These are phyloP conservation scores for Heteromyza rotundicornis DNA, from an alignment of 2,888 invertebrate genomes.

Conservation along the genomic window DNA sequence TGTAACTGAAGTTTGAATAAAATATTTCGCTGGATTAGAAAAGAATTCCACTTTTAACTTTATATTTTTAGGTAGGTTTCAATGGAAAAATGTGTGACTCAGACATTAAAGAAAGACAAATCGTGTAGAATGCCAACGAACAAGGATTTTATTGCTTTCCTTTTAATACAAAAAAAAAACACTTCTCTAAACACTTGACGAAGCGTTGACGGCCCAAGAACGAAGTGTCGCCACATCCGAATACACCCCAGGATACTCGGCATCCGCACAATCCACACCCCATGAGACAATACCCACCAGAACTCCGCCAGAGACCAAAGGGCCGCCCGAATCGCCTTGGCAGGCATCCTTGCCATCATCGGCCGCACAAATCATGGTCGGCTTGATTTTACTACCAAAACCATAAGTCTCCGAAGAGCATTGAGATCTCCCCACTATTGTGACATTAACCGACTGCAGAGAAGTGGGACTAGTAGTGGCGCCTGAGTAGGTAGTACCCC, in stretches of 20 bases:
- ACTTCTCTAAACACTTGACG: no score
- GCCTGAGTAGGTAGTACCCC: conserved; percentile 38
- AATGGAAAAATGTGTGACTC: no score
- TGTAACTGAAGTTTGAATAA: not conserved
- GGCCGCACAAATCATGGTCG: conserved; percentile 39
- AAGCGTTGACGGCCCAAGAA: no score
- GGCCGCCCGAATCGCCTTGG: conserved; percentile 42
- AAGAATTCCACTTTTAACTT: no score
- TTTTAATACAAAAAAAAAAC: no score
- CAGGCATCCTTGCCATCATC: conserved; percentile 16
- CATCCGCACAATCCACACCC: conserved; percentile 23
- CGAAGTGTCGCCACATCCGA: no score
- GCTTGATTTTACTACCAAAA: conserved; percentile 35
- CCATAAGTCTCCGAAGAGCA: conserved; percentile 39
- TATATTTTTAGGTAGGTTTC: no score
- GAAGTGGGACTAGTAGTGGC: conserved; percentile 6
- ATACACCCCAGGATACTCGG: not conserved
- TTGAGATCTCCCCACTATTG: conserved; percentile 32
- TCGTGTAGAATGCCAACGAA: no score
- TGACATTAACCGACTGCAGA: conserved; percentile 36
- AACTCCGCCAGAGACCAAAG: conserved; percentile 25
- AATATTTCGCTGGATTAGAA: no score
- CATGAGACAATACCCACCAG: conserved; percentile 43
- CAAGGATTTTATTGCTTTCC: no score
- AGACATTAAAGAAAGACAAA: no score